These are phyloP conservation scores for Grammomys surdaster DNA, from an alignment of 2,113 vertebrate genomes.

Conservation along the genomic window DNA sequence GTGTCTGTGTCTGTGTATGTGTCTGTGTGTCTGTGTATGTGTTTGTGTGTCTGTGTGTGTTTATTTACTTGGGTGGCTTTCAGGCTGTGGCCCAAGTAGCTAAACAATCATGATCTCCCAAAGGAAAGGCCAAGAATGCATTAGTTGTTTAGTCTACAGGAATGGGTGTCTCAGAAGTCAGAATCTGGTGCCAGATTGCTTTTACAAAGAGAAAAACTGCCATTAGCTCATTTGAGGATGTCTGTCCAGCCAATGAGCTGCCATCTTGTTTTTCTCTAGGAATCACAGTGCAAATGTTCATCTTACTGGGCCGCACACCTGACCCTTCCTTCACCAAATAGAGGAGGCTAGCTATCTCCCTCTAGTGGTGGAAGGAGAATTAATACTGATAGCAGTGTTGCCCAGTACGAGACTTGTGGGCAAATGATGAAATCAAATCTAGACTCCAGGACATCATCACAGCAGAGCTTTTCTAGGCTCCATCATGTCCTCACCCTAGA, in stretches of 20 bases:
- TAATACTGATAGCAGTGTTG: neutral
- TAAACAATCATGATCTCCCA: neutral
- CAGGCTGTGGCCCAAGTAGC: neutral
- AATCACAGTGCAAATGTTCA: neutral
- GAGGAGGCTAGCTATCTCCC: neutral
- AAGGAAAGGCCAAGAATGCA: neutral
- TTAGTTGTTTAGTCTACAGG: neutral
- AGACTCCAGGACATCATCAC: neutral
- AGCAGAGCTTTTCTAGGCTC: neutral
- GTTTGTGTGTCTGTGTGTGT: neutral
- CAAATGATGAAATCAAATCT: neutral
- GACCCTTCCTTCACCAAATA: neutral
- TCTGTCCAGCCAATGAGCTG: neutral
- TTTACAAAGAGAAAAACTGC: neutral
- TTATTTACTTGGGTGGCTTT: neutral
- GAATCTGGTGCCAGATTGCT: neutral
- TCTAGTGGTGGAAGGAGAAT: neutral
- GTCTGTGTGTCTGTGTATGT: neutral
- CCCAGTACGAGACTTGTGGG: neutral
- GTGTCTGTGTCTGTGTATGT: neutral
- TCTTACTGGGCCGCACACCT: neutral
- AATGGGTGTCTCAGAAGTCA: neutral
- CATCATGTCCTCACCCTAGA: neutral
- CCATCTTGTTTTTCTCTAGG: neutral
- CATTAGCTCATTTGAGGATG: neutral